Evolutionary conservation across 1,140 invertebrate species (phyloP), one percentile per base, ranked within the genome.

Genomic region (Odontomachus brunneus): DNA sequence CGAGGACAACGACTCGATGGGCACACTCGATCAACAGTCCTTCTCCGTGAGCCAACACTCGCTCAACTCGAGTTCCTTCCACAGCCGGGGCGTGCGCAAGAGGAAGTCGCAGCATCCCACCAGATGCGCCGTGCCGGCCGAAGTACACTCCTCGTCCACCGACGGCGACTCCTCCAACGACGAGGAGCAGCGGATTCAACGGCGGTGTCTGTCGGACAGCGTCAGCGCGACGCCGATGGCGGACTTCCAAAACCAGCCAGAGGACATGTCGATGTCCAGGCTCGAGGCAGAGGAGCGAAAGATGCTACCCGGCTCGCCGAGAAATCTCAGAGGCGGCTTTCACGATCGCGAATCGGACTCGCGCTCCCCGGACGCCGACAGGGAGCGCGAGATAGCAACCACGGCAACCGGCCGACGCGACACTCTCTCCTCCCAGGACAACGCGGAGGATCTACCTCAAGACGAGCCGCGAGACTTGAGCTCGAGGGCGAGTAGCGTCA

Each of bases 21-120:
- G 90, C 26, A 91, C 90, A 2, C 44, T 88, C 1, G 91, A 93
- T 44, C 92, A 92, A 14, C 91, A 92, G 11, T 87, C 91, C 0
- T 92, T 90, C 29, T 90, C 91, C 14, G 87, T 90, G 26, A 91
- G 90, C 49, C 85, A 90, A 0, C 88, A 92, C 48, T 88, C 90
- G 1, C 53, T 91, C 1, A 93, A 90, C 67, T 89, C 92, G 17
- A 88, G 91, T 17, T 76, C 90, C 7, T 89, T 92, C 29, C 91
- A 93, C 72, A 94, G 84, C 57, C 89, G 93, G 19, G 93, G 94
- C 2, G 93, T 94, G 72, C 94, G 98, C 63, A 98, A 99, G 94
- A 94, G 98, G 65, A 99, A 99, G 94, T 98, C 97, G 89, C 97
- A 98, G 88, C 98, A 99, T 92, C 98, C 98, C 0, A 98, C 97